Conservation (phyloP, 2,888 invertebrate genomes). For the Platynereis dumerilii region DNA sequence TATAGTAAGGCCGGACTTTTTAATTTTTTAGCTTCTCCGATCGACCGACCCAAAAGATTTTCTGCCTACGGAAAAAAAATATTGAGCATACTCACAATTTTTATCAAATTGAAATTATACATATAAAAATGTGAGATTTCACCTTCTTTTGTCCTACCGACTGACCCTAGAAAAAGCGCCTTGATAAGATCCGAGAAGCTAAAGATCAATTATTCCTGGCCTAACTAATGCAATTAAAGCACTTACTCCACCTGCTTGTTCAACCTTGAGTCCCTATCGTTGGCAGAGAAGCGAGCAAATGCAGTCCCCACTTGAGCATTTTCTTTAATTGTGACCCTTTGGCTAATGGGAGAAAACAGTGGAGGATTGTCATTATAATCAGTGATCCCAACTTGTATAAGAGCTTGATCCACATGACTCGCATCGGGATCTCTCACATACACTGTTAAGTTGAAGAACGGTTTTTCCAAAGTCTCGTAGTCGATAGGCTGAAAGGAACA, state of each 20-base stretch:
- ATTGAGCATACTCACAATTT: too few relatives aligned
- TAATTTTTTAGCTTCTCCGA: too few relatives aligned
- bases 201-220: too few relatives aligned
- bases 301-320: constrained; percentile 89
- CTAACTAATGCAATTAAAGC: too few relatives aligned
- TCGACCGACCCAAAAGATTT: too few relatives aligned
- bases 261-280: constrained; percentile 81
- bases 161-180: too few relatives aligned
- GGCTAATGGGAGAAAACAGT: constrained; percentile 82
- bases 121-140: too few relatives aligned
- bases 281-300: constrained; percentile 91
- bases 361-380: constrained; percentile 99
- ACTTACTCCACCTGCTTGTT: constrained; percentile 39
- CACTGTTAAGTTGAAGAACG: constrained; percentile 58
- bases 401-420: constrained; percentile 77
- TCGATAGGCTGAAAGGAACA: constrained; percentile 56
- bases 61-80: too few relatives aligned
- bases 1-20: too few relatives aligned
- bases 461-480: constrained; percentile 48
- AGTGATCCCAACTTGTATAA: constrained; percentile 95
- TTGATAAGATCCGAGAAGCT: too few relatives aligned
- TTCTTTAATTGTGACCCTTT: constrained; percentile 66
- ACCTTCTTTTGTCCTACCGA: too few relatives aligned
- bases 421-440: constrained; percentile 53
- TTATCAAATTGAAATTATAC: too few relatives aligned